Percentiles rank a stretch among this genome's conserved stretches.
Conservation (phyloP, 1,140 invertebrate genomes). For the Diabrotica virgifera region DNA sequence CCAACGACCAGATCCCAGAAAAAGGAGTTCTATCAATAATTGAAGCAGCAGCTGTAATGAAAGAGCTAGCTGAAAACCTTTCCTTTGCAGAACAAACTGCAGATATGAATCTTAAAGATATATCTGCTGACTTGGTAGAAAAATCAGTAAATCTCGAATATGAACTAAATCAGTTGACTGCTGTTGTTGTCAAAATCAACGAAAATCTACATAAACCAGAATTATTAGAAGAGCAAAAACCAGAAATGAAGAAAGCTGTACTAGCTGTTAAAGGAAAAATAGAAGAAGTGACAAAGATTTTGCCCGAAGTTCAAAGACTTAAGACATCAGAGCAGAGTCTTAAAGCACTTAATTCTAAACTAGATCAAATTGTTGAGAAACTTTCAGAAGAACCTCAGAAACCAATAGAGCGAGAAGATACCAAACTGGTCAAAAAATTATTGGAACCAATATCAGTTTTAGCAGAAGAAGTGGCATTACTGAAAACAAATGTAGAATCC, state of each 20-base stretch:
- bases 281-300: neutral
- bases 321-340: conserved; percentile 17
- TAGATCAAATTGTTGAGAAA: conserved; percentile 20
- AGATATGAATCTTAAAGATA: conserved; percentile 7
- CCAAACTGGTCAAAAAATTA: neutral
- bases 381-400: neutral
- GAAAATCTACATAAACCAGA: conserved; percentile 20
- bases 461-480: neutral
- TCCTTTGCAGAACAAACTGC: neutral
- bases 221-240: conserved; percentile 14
- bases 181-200: conserved; percentile 21
- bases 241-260: conserved; percentile 26
- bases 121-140: conserved; percentile 12
- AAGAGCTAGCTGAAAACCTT: conserved; percentile 5
- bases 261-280: conserved; percentile 19
- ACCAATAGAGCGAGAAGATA: neutral
- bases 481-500: neutral
- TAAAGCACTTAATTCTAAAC: conserved; percentile 16
- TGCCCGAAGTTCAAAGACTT: conserved; percentile 7
- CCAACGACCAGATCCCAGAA: neutral
- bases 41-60: neutral
- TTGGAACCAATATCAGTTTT: neutral
- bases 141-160: conserved; percentile 12
- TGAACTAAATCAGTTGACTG: conserved; percentile 23
- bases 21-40: neutral